Evolutionary conservation across 2,797 vertebrate genomes (phyloP).

Genomic region (Triplophysa bombifrons): DNA sequence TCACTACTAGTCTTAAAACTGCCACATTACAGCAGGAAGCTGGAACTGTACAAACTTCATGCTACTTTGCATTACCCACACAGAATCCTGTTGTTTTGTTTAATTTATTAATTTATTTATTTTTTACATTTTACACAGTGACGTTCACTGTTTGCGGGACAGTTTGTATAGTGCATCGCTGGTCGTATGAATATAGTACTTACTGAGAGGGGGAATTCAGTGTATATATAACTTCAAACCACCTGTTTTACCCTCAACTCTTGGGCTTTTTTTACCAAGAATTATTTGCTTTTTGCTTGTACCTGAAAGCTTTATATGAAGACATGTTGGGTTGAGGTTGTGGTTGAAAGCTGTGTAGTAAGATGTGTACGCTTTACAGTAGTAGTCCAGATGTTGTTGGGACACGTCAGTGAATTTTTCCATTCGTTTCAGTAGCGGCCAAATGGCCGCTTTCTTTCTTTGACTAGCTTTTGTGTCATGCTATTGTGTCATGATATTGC

Average conservation of each 20-base stretch:
- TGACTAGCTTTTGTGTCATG: slow-evolving; percentile 58
- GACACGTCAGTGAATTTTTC: slow-evolving; percentile 53
- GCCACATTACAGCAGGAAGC: slow-evolving; percentile 26
- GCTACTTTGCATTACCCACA: slow-evolving; percentile 24
- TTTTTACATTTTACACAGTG: slow-evolving; percentile 29
- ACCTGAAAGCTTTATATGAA: slow-evolving; percentile 58
- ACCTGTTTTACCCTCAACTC: slow-evolving; percentile 41
- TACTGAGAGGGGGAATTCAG: slow-evolving; percentile 38
- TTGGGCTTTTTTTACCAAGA: slow-evolving; percentile 43
- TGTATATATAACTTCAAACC: slow-evolving; percentile 53
- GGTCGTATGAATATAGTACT: slow-evolving; percentile 34
- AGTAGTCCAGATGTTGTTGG: slow-evolving; percentile 56
- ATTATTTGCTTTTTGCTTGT: slow-evolving; percentile 50
- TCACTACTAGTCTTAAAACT: slow-evolving; percentile 35
- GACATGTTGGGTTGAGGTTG: slow-evolving; percentile 53
- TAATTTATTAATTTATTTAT: slow-evolving; percentile 20
- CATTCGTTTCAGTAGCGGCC: slow-evolving; percentile 28
- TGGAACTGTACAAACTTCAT: slow-evolving; percentile 19
- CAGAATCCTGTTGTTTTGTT: slow-evolving; percentile 34
- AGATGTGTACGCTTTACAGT: slow-evolving; percentile 59
- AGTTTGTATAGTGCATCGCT: slow-evolving; percentile 42
- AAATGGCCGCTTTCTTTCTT: slow-evolving; percentile 39
- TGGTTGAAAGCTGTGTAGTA: slow-evolving; percentile 62
- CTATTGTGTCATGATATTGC: slow-evolving; percentile 59
- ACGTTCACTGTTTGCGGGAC: slow-evolving; percentile 31